These are phyloP conservation scores for Cotesia typhae DNA, from an alignment of 1,140 invertebrate species.

Conservation along the genomic window DNA sequence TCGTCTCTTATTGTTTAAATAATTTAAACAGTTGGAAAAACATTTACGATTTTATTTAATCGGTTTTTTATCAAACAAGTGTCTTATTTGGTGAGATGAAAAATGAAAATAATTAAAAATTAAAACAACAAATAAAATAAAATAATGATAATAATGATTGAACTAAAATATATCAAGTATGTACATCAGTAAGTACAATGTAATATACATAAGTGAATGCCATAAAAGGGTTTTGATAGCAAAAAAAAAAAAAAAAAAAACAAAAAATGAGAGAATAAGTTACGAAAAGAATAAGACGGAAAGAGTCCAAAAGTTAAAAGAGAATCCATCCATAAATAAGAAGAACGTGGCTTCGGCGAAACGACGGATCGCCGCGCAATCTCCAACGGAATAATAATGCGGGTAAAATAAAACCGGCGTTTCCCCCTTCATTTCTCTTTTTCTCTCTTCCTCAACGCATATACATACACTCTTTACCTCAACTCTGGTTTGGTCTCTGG, in stretches of 20 bases:
- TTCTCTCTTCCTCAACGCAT: conserved; percentile 11
- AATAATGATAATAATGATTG: too few relatives aligned
- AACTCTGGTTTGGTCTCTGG: too few relatives aligned
- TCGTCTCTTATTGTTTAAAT: conserved; percentile 28
- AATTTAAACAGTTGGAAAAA: conserved; percentile 20
- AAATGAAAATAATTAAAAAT: too few relatives aligned
- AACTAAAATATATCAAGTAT: too few relatives aligned
- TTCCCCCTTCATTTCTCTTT: conserved; percentile 21
- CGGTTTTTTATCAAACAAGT: background rate
- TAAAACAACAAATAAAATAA: too few relatives aligned
- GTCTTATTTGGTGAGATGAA: too few relatives aligned
- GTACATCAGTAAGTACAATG: background rate
- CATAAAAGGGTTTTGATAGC: background rate
- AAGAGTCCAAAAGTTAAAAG: conserved; percentile 54
- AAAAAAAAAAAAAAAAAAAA: conserved; percentile 3
- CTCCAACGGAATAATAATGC: conserved; percentile 46
- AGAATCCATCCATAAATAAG: conserved; percentile 45
- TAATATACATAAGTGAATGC: background rate
- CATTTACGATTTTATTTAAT: conserved; percentile 16
- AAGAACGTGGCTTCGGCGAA: conserved; percentile 35
- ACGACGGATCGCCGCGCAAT: conserved; percentile 44
- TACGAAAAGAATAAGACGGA: conserved; percentile 23
- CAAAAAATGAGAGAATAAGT: conserved; percentile 5
- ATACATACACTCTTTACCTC: background rate
- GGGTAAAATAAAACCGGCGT: conserved; percentile 45